Conservation (phyloP, 2,113 vertebrate genomes). For the Heteronetta atricapilla region DNA sequence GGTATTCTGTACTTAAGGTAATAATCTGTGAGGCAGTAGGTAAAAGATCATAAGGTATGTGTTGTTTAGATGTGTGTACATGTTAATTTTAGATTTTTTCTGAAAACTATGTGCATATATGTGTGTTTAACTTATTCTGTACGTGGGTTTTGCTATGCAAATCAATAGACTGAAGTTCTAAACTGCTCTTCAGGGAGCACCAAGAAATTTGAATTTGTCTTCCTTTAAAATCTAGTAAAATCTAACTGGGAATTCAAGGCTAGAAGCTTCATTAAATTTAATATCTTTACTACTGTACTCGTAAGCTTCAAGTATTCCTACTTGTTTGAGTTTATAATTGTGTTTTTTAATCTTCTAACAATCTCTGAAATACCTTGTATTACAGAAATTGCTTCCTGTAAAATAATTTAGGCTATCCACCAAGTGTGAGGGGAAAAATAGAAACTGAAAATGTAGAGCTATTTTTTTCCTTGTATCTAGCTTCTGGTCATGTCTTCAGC, state of each 20-base stretch:
- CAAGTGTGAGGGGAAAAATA: too few species aligned
- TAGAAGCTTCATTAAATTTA: too few species aligned
- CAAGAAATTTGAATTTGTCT: neutral
- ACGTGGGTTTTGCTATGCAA: neutral
- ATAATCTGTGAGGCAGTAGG: neutral
- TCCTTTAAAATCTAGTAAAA: neutral
- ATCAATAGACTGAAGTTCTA: neutral
- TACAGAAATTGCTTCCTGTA: too few species aligned
- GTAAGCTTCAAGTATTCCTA: too few species aligned
- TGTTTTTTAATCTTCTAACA: too few species aligned
- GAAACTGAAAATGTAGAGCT: too few species aligned
- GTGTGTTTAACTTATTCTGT: neutral
- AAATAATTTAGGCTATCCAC: too few species aligned
- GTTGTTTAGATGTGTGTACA: neutral
- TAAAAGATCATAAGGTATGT: neutral
- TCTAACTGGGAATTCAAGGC: neutral
- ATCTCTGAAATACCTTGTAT: too few species aligned
- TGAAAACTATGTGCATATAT: neutral
- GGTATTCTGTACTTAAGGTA: neutral
- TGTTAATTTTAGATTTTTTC: neutral
- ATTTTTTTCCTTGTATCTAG: too few species aligned
- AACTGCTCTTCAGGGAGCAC: neutral
- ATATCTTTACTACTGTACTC: too few species aligned
- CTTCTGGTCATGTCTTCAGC: too few species aligned
- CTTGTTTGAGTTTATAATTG: too few species aligned